Base-by-base conservation (phyloP, 2,113 vertebrate genomes). In the Sander lucioperca region DNA sequence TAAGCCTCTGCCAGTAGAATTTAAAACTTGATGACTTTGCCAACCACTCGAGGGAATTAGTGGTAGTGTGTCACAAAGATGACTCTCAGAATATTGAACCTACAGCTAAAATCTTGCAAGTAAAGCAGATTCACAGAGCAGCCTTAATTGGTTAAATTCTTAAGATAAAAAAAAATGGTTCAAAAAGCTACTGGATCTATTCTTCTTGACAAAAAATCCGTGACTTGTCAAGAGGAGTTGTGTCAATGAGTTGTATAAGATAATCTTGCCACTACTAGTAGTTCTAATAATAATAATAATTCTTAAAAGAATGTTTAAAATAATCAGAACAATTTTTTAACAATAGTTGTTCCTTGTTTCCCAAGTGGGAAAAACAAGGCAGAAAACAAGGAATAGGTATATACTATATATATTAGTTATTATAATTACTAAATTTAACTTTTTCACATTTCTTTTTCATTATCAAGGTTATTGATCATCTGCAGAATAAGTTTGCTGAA, bases 401-500 rank as follows among this genome's bases (percentile, higher is more conserved):
- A n/a, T n/a, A n/a, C n/a, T n/a, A n/a, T n/a, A n/a, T n/a, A n/a
- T n/a, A n/a, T n/a, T n/a, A n/a, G n/a, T n/a, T n/a, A n/a, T n/a
- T n/a, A n/a, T n/a, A n/a, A n/a, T n/a, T n/a, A n/a, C n/a, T n/a
- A n/a, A n/a, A n/a, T n/a, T n/a, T n/a, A n/a, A n/a, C n/a, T n/a
- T n/a, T n/a, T n/a, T n/a, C n/a, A 15, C 48, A 8, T 30, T 5
- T 21, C 0, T 27, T 16, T 54, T 16, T 81, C 9, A 6, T 88
- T 21, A 27, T 76, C 1, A 57, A 99, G 98, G 97, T 99, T 25
- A 63, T 95, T 8, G 91, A 89, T 65, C 93, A 99, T 21, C 27
- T 99, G 86, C 93, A 94, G 8, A 95, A 96, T 87, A 96, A 95
- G 80, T 99, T 99, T 93, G 93, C 93, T 0, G 96, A 98, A 6